phyloP scores from a whole-genome alignment of 2,797 vertebrate species.

The Pseudochirops cupreus region DNA sequence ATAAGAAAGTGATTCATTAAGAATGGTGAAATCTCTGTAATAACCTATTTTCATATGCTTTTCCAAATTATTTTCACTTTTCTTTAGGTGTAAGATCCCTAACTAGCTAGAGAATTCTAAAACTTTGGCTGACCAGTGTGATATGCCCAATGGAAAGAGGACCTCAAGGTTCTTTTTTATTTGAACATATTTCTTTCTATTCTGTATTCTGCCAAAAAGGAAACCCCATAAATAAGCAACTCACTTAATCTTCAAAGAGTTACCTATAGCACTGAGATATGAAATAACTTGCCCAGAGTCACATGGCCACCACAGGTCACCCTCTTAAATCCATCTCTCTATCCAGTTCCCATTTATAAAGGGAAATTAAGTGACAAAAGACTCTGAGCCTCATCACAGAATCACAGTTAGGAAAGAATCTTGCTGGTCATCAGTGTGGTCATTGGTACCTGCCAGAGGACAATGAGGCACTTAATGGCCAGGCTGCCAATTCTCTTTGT shows the following conservation, averaged over 20 bases:
- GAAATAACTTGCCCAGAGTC: background rate
- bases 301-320: background rate
- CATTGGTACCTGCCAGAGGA: background rate
- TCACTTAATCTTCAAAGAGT: background rate
- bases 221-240: background rate
- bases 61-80: background rate
- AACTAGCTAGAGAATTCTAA: background rate
- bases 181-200: background rate
- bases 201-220: background rate
- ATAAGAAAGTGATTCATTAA: background rate
- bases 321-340: background rate
- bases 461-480: background rate
- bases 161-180: background rate
- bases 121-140: background rate
- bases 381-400: background rate
- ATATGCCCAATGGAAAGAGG: background rate
- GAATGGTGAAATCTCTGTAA: background rate
- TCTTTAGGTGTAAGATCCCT: background rate
- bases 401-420: background rate
- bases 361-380: background rate
- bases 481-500: background rate
- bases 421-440: background rate
- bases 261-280: background rate
- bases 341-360: background rate
- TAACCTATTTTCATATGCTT: background rate